Percentiles rank a stretch among this genome's conserved stretches.
Conservation (phyloP, 2,888 invertebrate species). For the Sthenelais limicola region DNA sequence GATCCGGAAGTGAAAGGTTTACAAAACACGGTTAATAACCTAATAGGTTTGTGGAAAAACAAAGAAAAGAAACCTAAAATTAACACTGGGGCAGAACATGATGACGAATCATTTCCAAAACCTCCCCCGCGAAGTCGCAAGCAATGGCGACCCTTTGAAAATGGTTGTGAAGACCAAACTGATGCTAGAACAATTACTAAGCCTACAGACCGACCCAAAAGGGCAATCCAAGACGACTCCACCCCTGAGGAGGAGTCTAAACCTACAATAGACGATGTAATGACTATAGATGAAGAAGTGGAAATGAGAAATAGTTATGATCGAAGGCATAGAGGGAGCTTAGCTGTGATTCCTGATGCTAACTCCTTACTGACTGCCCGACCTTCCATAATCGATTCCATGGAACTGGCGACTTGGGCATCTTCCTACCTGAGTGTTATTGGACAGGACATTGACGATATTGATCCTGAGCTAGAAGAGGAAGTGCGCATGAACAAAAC, state of each 20-base stretch:
- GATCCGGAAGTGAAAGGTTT: constrained; percentile 10
- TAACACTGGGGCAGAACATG: not conserved
- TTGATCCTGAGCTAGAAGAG: constrained; percentile 8
- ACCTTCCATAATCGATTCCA: constrained; percentile 3
- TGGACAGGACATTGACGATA: not conserved
- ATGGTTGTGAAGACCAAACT: too few relatives aligned
- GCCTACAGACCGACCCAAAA: not conserved
- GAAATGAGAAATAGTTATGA: not conserved
- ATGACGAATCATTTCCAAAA: too few relatives aligned
- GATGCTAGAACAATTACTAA: not conserved
- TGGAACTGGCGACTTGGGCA: constrained; percentile 6
- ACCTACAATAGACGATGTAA: not conserved
- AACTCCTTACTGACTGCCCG: not conserved
- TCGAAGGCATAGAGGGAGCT: not conserved
- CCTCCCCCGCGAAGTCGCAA: too few relatives aligned
- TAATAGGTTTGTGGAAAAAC: constrained; percentile 3
- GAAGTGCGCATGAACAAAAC: constrained; percentile 24
- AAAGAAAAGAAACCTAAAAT: not conserved
- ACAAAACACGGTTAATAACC: constrained; percentile 5
- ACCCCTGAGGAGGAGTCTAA: not conserved
- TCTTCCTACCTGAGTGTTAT: not conserved
- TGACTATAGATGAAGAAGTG: not conserved
- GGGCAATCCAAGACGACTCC: not conserved
- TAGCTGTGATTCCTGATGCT: constrained; percentile 3
- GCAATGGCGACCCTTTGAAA: constrained; percentile 15